Conservation (phyloP, 2,888 invertebrate genomes). For the Siphlonurus alternatus region DNA sequence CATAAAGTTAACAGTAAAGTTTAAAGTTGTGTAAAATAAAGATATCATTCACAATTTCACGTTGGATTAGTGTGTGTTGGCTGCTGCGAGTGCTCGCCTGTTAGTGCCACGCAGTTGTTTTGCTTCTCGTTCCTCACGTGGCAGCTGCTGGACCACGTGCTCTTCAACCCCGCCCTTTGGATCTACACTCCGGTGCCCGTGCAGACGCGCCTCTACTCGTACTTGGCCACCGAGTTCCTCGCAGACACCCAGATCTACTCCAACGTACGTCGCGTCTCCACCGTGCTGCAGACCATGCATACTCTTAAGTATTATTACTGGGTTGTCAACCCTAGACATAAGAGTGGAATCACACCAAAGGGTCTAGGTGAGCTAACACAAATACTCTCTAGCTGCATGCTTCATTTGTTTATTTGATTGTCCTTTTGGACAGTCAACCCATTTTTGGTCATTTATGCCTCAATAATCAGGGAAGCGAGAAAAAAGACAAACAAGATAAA, state of each 20-base stretch:
- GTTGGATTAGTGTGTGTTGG: too few species aligned
- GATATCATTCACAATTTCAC: too few species aligned
- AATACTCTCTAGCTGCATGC: too few species aligned
- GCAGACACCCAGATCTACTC: constrained; percentile 95
- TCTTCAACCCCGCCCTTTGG: constrained; percentile 99
- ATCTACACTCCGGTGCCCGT: constrained; percentile 95
- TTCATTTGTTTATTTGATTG: too few species aligned
- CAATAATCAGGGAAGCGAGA: too few species aligned
- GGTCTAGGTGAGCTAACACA: constrained; percentile 63
- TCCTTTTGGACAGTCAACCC: too few species aligned
- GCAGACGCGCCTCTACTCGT: constrained; percentile 88
- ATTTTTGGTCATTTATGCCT: too few species aligned
- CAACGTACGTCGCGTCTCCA: constrained; percentile 89
- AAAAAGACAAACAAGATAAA: background rate
- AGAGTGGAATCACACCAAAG: constrained; percentile 90
- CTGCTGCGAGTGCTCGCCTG: background rate
- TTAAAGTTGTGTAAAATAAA: too few species aligned
- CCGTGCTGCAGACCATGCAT: constrained; percentile 94
- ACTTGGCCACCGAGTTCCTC: constrained; percentile 96
- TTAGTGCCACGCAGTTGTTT: constrained; percentile 62
- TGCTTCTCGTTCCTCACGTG: constrained; percentile 79
- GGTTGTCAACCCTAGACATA: constrained; percentile 89
- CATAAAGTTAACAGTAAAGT: too few species aligned
- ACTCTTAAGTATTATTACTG: constrained; percentile 99
- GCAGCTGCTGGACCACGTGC: constrained; percentile 97